A percentile compares a stretch with the other conserved stretches of the same genome.
phyloP scores from a whole-genome alignment of 2,888 invertebrate species.

The Drosophila sordidula region DNA sequence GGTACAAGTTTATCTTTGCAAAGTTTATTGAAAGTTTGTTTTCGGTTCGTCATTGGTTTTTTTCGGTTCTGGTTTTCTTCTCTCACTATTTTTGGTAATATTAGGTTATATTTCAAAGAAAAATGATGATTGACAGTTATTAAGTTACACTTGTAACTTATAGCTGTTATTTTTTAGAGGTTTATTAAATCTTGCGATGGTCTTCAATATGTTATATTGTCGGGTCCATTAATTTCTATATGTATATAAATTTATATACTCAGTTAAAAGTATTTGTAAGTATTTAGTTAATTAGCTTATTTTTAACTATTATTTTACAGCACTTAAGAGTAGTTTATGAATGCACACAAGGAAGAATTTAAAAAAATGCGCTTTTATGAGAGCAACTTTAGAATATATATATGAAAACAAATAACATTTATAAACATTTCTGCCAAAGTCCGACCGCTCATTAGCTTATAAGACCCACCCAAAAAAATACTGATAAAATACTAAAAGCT shows the following conservation, averaged over 20 bases:
- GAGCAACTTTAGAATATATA: too few species aligned
- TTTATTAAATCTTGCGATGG: too few species aligned
- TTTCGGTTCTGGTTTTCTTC: slow-evolving; percentile 11
- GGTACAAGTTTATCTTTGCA: slow-evolving; percentile 51
- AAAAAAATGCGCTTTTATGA: too few species aligned
- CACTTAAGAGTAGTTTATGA: too few species aligned
- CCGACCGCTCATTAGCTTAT: neutral
- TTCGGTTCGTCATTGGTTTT: slow-evolving; percentile 28
- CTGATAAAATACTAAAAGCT: neutral
- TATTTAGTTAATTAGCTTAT: too few species aligned
- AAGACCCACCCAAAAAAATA: neutral
- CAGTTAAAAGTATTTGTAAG: too few species aligned
- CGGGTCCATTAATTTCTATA: too few species aligned
- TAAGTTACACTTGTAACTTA: neutral
- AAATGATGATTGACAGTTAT: slow-evolving; percentile 6
- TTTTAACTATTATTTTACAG: too few species aligned
- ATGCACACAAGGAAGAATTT: too few species aligned
- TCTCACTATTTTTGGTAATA: slow-evolving; percentile 2
- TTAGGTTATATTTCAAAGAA: slow-evolving; percentile 2
- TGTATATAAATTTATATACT: too few species aligned
- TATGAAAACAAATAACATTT: too few species aligned
- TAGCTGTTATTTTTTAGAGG: neutral
- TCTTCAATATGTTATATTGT: too few species aligned
- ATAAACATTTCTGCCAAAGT: neutral
- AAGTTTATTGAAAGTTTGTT: slow-evolving; percentile 56